A percentile compares a stretch with the other conserved stretches of the same genome.
These are phyloP conservation scores for Meta bourneti DNA, from an alignment of 2,888 invertebrate species.

Conservation along the genomic window DNA sequence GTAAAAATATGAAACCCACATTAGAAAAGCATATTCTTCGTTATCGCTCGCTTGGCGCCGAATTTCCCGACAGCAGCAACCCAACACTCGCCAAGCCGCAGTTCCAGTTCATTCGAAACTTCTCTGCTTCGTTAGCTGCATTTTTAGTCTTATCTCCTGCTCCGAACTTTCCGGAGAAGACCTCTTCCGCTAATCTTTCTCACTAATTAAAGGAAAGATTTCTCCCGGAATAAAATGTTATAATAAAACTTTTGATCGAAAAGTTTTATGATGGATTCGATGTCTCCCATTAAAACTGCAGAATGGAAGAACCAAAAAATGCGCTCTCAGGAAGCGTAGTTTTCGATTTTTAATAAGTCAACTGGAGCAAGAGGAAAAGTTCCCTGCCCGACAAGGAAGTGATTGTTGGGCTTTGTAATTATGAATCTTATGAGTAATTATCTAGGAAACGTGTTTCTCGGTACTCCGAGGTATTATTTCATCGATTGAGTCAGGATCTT, in stretches of 20 bases:
- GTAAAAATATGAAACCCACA: too few species aligned
- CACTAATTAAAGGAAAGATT: constrained; percentile 68
- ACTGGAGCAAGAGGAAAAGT: constrained; percentile 44
- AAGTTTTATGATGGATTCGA: constrained; percentile 70
- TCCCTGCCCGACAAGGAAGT: constrained; percentile 9
- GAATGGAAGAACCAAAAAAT: constrained; percentile 8
- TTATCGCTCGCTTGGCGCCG: constrained; percentile 18
- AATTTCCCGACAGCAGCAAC: constrained; percentile 11
- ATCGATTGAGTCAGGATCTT: constrained; percentile 27
- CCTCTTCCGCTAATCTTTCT: constrained; percentile 65
- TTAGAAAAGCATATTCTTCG: not conserved
- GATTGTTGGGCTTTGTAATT: constrained; percentile 70
- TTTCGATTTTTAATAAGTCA: constrained; percentile 75
- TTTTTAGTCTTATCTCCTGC: constrained; percentile 58
- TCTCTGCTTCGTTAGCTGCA: constrained; percentile 62
- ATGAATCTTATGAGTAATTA: constrained; percentile 61
- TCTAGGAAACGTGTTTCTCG: constrained; percentile 17
- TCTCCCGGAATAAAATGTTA: constrained; percentile 67
- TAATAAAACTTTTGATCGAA: constrained; percentile 75
- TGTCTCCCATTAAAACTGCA: constrained; percentile 33
- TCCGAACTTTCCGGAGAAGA: constrained; percentile 38
- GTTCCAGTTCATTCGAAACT: constrained; percentile 26
- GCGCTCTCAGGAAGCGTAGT: not conserved
- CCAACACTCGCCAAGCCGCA: not conserved
- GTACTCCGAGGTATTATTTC: not conserved